Base-by-base conservation (phyloP, 2,113 vertebrate species). In the Clupea harengus region DNA sequence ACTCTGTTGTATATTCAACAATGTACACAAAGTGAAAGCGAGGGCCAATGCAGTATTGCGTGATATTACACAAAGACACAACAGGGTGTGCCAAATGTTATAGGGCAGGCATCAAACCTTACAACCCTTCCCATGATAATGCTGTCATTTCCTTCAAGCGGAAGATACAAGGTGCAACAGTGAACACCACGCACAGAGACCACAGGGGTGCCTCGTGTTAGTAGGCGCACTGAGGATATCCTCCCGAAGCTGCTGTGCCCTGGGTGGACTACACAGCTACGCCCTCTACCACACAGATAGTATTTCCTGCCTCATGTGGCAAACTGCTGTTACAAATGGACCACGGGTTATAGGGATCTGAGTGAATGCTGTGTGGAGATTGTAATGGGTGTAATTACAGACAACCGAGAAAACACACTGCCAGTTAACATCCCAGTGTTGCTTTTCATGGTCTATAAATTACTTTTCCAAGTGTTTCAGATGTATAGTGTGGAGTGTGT, bases 211-310 rank as follows among this genome's bases (percentile, higher is more conserved):
- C 52, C 52, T 85, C 83, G 52, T 75, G 85, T 86, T 85, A 82
- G 64, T 54, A 78, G 50, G 67, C 49, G 72, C 82, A 83, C 49
- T 17, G 46, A 88, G 89, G 87, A 89, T 85, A 86, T 89, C 89
- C 87, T 85, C 82, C 67, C 86, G 18, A 44, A 47, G 82, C 60
- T 39, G 82, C 60, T 39, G 83, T 88, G 78, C 83, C 82, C 72
- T 86, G 82, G 78, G 57, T 86, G 87, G 87, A 80, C 81, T 83
- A 84, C 49, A 75, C 84, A 25, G 64, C 84, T 86, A 64, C 86
- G 84, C 83, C 82, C 84, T 87, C 45, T 82, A 67, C 82, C 72
- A 78, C 72, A 78, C 28, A 78, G 28, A 32, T 44, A 78, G 28
- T 32, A 18, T n/a, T 88, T 83, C 54, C 87, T 88, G 88, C 72